A percentile compares a stretch with the other conserved stretches of the same genome.
These are phyloP conservation scores for Acrobasis consociella DNA, from an alignment of 2,888 invertebrate genomes.

Conservation along the genomic window DNA sequence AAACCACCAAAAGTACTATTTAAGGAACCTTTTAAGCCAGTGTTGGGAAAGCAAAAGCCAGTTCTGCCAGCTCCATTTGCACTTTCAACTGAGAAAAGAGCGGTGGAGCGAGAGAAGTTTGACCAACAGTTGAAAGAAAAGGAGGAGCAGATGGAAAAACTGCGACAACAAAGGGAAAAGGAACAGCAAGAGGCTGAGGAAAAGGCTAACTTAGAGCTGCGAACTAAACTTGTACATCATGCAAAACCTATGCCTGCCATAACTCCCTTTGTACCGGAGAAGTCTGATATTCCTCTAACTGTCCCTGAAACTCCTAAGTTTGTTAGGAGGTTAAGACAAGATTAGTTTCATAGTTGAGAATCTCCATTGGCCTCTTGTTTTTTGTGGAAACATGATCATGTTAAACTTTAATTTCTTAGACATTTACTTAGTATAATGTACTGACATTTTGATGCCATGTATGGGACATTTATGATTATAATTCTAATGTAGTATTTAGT, in stretches of 20 bases:
- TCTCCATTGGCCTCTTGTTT: neutral
- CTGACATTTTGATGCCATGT: slow-evolving; percentile 22
- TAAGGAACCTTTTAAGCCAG: slow-evolving; percentile 86
- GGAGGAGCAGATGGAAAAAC: slow-evolving; percentile 73
- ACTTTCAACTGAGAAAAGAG: slow-evolving; percentile 85
- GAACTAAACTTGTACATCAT: slow-evolving; percentile 83
- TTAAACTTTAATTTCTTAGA: slow-evolving; percentile 18
- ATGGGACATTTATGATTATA: slow-evolving; percentile 24
- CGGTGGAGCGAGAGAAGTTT: slow-evolving; percentile 83
- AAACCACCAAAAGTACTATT: slow-evolving; percentile 83
- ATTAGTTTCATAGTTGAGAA: slow-evolving; percentile 33
- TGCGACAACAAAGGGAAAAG: slow-evolving; percentile 60
- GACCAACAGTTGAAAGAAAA: slow-evolving; percentile 81
- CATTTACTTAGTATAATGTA: slow-evolving; percentile 27
- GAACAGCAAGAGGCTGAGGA: slow-evolving; percentile 73
- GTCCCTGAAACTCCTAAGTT: slow-evolving; percentile 85
- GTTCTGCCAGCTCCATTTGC: slow-evolving; percentile 78
- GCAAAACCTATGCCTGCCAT: slow-evolving; percentile 84
- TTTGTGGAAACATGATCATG: slow-evolving; percentile 10
- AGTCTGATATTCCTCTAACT: slow-evolving; percentile 81
- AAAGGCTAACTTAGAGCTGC: slow-evolving; percentile 72
- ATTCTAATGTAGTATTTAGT: neutral
- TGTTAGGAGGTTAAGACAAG: slow-evolving; percentile 60
- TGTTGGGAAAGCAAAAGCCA: slow-evolving; percentile 68
- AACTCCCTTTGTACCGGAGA: slow-evolving; percentile 75